Evolutionary conservation across 2,797 vertebrate genomes (phyloP).

Genomic region (Chrosomus eos): DNA sequence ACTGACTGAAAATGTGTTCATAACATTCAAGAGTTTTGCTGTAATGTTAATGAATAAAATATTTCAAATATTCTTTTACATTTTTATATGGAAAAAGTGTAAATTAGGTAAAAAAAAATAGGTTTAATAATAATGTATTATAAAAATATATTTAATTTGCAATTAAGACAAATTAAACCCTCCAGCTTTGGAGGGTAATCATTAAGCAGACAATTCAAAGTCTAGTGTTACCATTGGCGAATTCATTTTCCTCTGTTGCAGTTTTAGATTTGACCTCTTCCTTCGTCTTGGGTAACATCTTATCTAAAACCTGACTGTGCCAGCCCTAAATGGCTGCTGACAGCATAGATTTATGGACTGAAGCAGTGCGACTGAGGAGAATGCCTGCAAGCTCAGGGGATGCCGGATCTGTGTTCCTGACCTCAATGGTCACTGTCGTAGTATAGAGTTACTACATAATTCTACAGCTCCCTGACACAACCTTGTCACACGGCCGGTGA

Average conservation of each 20-base stretch:
- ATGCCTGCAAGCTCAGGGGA: slow-evolving; percentile 46
- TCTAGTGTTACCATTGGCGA: background rate
- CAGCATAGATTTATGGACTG: slow-evolving; percentile 41
- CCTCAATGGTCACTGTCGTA: slow-evolving; percentile 42
- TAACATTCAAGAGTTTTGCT: background rate
- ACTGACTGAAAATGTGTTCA: background rate
- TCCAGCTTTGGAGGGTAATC: background rate
- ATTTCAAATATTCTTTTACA: background rate
- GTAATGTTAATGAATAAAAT: background rate
- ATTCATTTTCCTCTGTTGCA: background rate
- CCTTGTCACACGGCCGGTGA: slow-evolving; percentile 42
- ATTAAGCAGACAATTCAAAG: background rate
- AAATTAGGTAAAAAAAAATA: background rate
- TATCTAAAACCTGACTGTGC: slow-evolving; percentile 40
- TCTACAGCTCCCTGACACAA: slow-evolving; percentile 46
- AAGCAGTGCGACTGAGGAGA: slow-evolving; percentile 35
- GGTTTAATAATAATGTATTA: background rate
- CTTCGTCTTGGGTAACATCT: slow-evolving; percentile 37
- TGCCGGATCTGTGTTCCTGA: slow-evolving; percentile 44
- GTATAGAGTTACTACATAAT: slow-evolving; percentile 57
- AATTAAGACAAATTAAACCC: no score
- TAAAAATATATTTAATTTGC: background rate
- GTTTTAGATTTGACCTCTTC: slow-evolving; percentile 22
- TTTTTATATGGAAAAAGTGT: background rate
- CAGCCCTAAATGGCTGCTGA: slow-evolving; percentile 49